Base-by-base conservation (phyloP, 2,888 invertebrate species). In the Digitonthophagus gazella region DNA sequence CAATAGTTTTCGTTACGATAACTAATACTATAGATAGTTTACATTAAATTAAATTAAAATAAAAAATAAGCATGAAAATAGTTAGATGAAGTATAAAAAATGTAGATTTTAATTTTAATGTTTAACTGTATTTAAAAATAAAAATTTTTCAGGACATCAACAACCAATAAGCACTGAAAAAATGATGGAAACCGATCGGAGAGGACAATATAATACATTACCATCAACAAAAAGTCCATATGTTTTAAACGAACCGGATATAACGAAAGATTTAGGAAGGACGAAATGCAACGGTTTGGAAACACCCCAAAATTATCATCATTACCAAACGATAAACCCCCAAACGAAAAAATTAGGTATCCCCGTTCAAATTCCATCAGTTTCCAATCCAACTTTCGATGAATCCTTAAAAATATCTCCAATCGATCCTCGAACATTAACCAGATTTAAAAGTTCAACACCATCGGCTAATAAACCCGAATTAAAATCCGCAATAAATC, bases 371-470 rank as follows among this genome's bases (percentile, higher is more conserved):
- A 76, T 80, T 68, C 73, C 73, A 19, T 18, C 14, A 55, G 64
- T 72, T 18, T 80, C 80, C 6, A 70, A 8, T 8, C 58, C 8
- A 58, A 19, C 8, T 18, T 19, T 64, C 11, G 58, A 84, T 66
- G 85, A 86, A 67, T 85, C 86, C 0, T 83, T 87, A 14, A 86
- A 83, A 80, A 87, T 90, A 79, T 91, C 91, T 58, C 91, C 91
- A 4, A 90, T 90, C 73, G 90, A 90, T 80, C 90, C 90, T 2
- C 82, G 89, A 71, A 85, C 85, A 74, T 80, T 85, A 5, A 86
- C 86, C 19, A 72, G 66, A 15, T 90, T 91, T 75, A 87, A 89
- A 79, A 88, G 91, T 19, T 91, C 91, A 8, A 91, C 91, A 15
- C 91, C 91, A 6, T 87, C 89, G 0, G n/a, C n/a, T n/a, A 72